Percentiles rank a stretch among this genome's conserved stretches.
These are phyloP conservation scores for Ephialtes manifestator DNA, from an alignment of 2,888 invertebrate species.

Conservation along the genomic window DNA sequence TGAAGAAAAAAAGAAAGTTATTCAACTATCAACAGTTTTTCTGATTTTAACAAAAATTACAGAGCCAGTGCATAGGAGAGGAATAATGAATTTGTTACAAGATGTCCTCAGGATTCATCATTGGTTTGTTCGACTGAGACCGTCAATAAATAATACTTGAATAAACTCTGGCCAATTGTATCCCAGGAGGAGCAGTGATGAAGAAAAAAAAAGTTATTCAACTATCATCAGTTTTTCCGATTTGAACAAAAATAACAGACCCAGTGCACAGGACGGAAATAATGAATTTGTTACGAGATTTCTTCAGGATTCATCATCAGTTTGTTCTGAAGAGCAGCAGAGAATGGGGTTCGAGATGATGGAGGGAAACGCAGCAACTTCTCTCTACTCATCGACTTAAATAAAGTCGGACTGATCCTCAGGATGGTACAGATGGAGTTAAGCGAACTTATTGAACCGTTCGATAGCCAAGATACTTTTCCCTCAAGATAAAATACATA, in stretches of 20 bases:
- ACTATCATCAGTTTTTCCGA: not conserved
- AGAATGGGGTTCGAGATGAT: no score
- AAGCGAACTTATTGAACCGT: not conserved
- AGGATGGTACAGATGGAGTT: not conserved
- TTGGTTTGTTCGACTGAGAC: no score
- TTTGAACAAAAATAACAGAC: not conserved
- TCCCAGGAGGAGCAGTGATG: constrained; percentile 5
- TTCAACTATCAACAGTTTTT: not conserved
- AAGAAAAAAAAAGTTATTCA: constrained; percentile 35
- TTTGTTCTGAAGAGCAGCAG: not conserved
- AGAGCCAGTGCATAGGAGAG: not conserved
- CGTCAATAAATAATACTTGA: no score
- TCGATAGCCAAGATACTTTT: no score
- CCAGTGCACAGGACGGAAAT: not conserved
- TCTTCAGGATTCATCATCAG: not conserved
- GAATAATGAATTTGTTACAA: not conserved
- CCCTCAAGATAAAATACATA: no score
- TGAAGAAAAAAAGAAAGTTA: constrained; percentile 33
- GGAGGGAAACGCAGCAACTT: no score
- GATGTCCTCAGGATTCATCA: not conserved
- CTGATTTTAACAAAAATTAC: not conserved
- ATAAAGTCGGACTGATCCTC: constrained; percentile 28
- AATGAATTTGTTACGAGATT: not conserved
- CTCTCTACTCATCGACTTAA: not conserved
- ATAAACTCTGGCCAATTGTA: no score